Conservation (phyloP, 2,113 vertebrate species). For the Acanthisitta chloris region DNA sequence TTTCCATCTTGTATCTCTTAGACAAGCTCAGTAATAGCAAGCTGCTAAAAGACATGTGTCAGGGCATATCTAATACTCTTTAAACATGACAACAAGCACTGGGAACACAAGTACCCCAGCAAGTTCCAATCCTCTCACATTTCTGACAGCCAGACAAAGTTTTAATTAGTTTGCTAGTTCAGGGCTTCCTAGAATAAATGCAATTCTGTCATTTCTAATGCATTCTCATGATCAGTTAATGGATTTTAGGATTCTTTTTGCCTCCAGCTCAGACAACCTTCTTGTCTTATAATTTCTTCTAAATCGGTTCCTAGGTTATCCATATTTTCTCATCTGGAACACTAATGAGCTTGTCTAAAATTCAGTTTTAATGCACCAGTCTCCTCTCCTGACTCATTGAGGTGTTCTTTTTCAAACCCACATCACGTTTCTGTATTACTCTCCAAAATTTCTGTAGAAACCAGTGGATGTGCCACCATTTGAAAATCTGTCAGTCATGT, state of each 20-base stretch:
- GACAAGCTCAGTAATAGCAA: not conserved
- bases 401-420: not conserved
- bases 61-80: not conserved
- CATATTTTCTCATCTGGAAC: conserved; percentile 11
- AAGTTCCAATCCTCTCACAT: not conserved
- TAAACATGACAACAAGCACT: not conserved
- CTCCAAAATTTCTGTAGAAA: not conserved
- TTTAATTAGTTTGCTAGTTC: conserved; percentile 50
- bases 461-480: not conserved
- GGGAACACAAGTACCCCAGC: not conserved
- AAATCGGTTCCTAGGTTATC: not conserved
- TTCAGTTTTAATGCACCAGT: not conserved
- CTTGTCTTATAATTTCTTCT: conserved; percentile 8
- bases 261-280: conserved; percentile 7
- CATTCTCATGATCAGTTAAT: not conserved
- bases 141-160: conserved; percentile 11
- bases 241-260: not conserved
- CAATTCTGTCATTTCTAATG: conserved; percentile 37
- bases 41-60: not conserved
- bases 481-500: not conserved
- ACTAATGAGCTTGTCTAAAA: conserved; percentile 19
- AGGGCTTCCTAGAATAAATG: conserved; percentile 3
- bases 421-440: not conserved
- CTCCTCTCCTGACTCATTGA: not conserved
- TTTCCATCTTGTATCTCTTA: not conserved